Percentiles rank a stretch among this genome's conserved stretches.
Conservation (phyloP, 2,113 vertebrate species). For the Cygnus buccinator region DNA sequence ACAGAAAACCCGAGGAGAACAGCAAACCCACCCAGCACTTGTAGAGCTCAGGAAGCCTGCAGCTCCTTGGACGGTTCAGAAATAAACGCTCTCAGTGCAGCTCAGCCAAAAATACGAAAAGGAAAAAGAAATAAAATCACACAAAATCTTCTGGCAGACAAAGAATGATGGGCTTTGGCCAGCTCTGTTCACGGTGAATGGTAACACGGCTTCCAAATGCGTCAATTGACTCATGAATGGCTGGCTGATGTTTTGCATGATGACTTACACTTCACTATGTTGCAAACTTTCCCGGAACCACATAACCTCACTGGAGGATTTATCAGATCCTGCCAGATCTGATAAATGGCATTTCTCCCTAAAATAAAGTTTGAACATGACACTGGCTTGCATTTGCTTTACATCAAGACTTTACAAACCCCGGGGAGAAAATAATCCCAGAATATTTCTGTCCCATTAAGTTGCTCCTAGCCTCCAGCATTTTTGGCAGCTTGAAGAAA, state of each 20-base stretch:
- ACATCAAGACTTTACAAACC: neutral
- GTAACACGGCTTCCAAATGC: neutral
- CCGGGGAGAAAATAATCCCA: neutral
- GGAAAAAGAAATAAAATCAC: no score
- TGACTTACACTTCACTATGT: neutral
- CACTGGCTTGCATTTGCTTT: neutral
- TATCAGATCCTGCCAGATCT: neutral
- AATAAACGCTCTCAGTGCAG: neutral
- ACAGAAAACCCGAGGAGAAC: neutral
- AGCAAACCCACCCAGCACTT: neutral
- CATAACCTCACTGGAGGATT: neutral
- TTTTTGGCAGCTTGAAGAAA: neutral
- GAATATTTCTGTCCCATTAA: neutral
- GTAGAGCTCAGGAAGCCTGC: neutral
- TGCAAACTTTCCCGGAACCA: neutral
- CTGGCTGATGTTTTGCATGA: neutral
- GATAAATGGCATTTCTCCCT: neutral
- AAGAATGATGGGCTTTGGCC: neutral
- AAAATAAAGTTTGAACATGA: neutral
- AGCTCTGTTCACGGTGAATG: neutral
- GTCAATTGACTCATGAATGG: neutral
- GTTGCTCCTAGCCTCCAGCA: neutral
- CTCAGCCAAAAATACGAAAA: accelerated
- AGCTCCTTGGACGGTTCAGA: neutral
- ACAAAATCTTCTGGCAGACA: neutral